Base-by-base conservation (phyloP, 2,888 invertebrate genomes). In the Drosophila anomalata region DNA sequence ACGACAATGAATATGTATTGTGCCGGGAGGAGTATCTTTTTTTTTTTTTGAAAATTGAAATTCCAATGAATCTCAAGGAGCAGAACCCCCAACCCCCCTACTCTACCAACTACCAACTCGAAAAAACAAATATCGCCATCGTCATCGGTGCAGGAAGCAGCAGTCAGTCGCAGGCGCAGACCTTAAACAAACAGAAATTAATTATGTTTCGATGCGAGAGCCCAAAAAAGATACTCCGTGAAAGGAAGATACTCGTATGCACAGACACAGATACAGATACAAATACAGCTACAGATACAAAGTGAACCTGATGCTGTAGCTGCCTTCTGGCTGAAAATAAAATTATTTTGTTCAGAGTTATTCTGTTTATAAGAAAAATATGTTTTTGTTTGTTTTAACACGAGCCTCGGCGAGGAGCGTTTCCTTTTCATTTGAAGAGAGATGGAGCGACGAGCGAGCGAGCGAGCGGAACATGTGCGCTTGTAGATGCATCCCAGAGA, bases 171-270 rank as follows among this genome's bases (percentile, higher is more conserved):
- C 71, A 68, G 74, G 66, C 67, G 59, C 79, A 75, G 80, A 81
- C 87, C 83, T 85, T 82, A 85, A 85, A 77, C 85, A 85, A 85
- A 85, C 85, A 85, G 70, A 87, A 85, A 85, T 87, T 85, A 85
- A 85, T 87, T 85, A 85, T 85, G 85, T 85, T 85, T 82, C 85
- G 80, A 87, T 82, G 79, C 67, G 74, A 70, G 73, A 63, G 46
- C 62, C 63, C 51, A 24, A 56, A 65, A 36, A 65, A 65, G 48
- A 65, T 55, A 48, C 31, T 29, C 44, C 36, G 69, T n/a, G 7
- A 22, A 57, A 54, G 17, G 60, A 48, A 78, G 61, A 74, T 50
- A 71, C 62, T 63, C 41, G 46, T 22, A 29, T 24, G 22, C 9
- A 29, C 54, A 56, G 20, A 39, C n/a, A 55, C 8, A 3, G 22